A percentile compares a stretch with the other conserved stretches of the same genome.
phyloP scores from a whole-genome alignment of 2,797 vertebrate genomes.

The Balearica regulorum region DNA sequence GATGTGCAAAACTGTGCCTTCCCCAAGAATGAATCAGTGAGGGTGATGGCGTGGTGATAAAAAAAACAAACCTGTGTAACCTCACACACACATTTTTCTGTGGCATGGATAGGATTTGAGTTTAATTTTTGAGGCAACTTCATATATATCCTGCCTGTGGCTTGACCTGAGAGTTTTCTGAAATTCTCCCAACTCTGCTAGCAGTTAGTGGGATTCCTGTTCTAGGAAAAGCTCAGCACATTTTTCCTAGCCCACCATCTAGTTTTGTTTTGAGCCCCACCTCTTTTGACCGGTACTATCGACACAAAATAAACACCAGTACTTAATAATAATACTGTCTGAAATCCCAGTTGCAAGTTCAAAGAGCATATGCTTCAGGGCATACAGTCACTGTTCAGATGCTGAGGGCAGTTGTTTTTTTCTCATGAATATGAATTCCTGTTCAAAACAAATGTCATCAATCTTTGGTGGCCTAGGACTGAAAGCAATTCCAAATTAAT shows the following conservation, averaged over 20 bases:
- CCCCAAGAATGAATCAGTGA: not conserved
- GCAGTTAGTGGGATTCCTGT: not conserved
- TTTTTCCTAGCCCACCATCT: not conserved
- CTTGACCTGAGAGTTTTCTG: not conserved
- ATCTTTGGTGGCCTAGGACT: not conserved
- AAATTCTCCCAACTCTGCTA: not conserved
- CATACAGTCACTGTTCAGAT: not conserved
- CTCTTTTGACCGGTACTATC: not conserved
- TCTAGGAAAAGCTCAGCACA: not conserved
- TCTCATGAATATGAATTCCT: not conserved
- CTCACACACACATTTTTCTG: not conserved
- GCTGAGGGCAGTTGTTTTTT: accelerated
- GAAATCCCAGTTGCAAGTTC: not conserved
- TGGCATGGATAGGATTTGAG: accelerated
- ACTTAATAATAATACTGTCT: not conserved
- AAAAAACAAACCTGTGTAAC: not conserved
- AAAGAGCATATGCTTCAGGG: not conserved
- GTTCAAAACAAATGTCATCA: not conserved
- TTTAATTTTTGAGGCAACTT: not conserved
- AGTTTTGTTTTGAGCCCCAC: not conserved
- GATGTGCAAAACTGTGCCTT: not conserved
- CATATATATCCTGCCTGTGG: not conserved
- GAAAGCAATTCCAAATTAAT: not conserved
- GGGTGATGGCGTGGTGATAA: not conserved
- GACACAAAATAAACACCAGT: not conserved